phyloP scores from a whole-genome alignment of 2,113 vertebrate species.

The Eurystomus gularis region DNA sequence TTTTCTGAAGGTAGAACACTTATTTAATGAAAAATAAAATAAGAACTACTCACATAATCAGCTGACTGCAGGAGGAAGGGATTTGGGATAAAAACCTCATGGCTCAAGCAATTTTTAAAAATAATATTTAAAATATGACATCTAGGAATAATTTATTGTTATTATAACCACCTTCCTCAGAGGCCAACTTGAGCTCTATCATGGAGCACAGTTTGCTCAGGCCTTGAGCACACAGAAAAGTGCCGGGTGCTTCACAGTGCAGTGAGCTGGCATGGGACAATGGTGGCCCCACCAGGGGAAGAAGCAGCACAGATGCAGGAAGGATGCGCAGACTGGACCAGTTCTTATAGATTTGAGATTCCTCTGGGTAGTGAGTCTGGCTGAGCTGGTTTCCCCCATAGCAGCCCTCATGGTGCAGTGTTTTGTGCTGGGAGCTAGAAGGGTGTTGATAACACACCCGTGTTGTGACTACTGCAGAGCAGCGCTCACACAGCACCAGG shows the following conservation, averaged over 20 bases:
- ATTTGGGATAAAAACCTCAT: not conserved
- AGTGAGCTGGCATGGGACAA: not conserved
- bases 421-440: too few species aligned
- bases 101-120: not conserved
- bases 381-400: too few species aligned
- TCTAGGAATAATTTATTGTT: not conserved
- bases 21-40: not conserved
- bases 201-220: not conserved
- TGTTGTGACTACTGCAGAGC: too few species aligned
- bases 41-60: not conserved
- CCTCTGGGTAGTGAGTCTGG: too few species aligned
- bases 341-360: not conserved
- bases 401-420: too few species aligned
- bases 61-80: not conserved
- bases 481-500: too few species aligned
- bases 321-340: not conserved
- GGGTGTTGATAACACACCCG: too few species aligned
- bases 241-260: accelerated
- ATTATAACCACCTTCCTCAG: not conserved
- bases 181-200: accelerated
- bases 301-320: not conserved
- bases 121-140: not conserved
- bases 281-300: accelerated
- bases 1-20: not conserved
- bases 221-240: not conserved